Percentiles rank a stretch among this genome's conserved stretches.
phyloP scores from a whole-genome alignment of 1,140 invertebrate genomes.

The Maniola jurtina region DNA sequence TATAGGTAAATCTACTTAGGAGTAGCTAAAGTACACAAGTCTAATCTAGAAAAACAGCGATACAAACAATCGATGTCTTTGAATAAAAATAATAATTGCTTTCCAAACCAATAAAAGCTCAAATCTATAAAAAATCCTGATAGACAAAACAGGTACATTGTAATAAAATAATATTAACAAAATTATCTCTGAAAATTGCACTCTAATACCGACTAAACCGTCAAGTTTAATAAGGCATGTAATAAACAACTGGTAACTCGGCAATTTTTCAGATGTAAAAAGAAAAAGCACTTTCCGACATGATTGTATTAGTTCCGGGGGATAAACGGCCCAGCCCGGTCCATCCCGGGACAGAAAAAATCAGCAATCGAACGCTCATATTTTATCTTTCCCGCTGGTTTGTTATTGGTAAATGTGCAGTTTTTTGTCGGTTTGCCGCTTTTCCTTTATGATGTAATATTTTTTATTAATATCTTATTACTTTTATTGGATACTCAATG shows the following conservation, averaged over 20 bases:
- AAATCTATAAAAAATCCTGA: not conserved
- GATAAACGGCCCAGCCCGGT: conserved; percentile 14
- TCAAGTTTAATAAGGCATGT: conserved; percentile 27
- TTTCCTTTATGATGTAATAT: not conserved
- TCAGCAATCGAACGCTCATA: conserved; percentile 23
- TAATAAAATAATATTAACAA: not conserved
- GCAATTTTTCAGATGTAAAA: conserved; percentile 27
- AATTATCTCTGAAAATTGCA: conserved; percentile 9
- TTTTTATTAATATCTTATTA: not conserved
- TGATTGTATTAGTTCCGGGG: conserved; percentile 30
- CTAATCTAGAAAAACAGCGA: not conserved
- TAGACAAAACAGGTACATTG: not conserved
- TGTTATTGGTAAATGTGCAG: conserved; percentile 19
- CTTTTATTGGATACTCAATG: not conserved
- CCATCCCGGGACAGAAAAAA: conserved; percentile 23
- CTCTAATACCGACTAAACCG: conserved; percentile 8
- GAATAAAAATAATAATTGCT: not conserved
- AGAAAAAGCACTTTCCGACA: conserved; percentile 21
- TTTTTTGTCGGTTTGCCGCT: conserved; percentile 9
- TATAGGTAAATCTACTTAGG: too few relatives aligned
- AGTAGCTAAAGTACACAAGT: too few relatives aligned
- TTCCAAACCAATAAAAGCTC: too few relatives aligned
- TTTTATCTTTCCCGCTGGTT: conserved; percentile 16
- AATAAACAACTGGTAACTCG: conserved; percentile 19
- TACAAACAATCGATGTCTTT: not conserved